phyloP scores from a whole-genome alignment of 2,113 vertebrate species.

The Festucalex cinctus region DNA sequence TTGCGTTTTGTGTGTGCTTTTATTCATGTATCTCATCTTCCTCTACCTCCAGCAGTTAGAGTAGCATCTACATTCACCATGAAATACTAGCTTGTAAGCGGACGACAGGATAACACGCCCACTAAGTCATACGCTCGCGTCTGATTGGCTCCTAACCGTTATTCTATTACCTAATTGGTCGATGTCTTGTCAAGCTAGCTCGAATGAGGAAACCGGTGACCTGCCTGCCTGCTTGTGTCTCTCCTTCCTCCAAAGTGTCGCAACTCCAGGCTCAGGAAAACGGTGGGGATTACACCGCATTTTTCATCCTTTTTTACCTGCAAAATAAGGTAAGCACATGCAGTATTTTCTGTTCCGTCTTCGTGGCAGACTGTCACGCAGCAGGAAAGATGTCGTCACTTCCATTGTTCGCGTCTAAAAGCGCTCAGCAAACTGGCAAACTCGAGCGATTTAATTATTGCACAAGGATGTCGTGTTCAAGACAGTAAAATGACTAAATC shows the following conservation, averaged over 20 bases:
- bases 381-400: background rate
- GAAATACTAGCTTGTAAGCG: background rate
- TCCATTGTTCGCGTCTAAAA: background rate
- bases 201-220: conserved; percentile 5
- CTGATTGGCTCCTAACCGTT: conserved; percentile 22
- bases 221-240: background rate
- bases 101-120: background rate
- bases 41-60: background rate
- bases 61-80: background rate
- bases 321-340: conserved; percentile 1
- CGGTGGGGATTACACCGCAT: background rate
- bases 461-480: background rate
- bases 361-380: background rate
- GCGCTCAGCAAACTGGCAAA: background rate
- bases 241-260: background rate
- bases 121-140: conserved; percentile 10
- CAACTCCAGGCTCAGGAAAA: background rate
- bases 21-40: background rate
- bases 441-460: background rate
- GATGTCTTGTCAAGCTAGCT: background rate
- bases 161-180: conserved; percentile 39
- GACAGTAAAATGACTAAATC: background rate
- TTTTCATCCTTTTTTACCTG: background rate
- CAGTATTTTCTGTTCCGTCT: background rate
- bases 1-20: background rate